These are phyloP conservation scores for Scarus forsteni DNA, from an alignment of 2,797 vertebrate species.

Conservation along the genomic window DNA sequence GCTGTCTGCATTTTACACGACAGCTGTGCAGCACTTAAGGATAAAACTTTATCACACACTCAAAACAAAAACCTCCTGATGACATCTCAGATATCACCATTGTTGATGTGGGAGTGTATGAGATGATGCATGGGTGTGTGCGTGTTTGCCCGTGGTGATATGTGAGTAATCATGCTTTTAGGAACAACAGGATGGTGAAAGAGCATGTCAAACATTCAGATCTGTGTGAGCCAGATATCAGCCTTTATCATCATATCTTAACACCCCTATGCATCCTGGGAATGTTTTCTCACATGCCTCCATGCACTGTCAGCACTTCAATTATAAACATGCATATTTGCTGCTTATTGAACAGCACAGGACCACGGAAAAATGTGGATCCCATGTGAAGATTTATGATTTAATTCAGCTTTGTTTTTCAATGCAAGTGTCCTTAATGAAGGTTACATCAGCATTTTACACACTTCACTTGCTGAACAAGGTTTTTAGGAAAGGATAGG, in stretches of 20 bases:
- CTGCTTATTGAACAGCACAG: slow-evolving; percentile 17
- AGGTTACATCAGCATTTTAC: too few relatives aligned
- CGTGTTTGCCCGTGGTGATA: slow-evolving; percentile 21
- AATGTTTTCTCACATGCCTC: slow-evolving; percentile 72
- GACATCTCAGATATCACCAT: slow-evolving; percentile 62
- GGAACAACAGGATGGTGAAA: slow-evolving; percentile 56
- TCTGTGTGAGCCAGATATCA: slow-evolving; percentile 70
- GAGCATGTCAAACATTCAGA: slow-evolving; percentile 72
- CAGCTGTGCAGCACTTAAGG: slow-evolving; percentile 64
- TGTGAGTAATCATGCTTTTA: slow-evolving; percentile 31
- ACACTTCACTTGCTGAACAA: too few relatives aligned
- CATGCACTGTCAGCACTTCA: slow-evolving; percentile 71
- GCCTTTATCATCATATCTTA: slow-evolving; percentile 75
- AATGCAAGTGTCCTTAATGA: too few relatives aligned
- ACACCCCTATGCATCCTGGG: slow-evolving; percentile 74
- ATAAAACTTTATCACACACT: slow-evolving; percentile 68
- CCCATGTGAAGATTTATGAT: too few relatives aligned
- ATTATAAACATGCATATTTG: slow-evolving; percentile 57
- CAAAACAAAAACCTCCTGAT: slow-evolving; percentile 72
- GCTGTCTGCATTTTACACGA: slow-evolving; percentile 27
- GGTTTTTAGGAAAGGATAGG: too few relatives aligned
- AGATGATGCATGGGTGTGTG: slow-evolving; percentile 25
- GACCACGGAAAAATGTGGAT: not conserved
- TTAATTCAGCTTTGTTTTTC: too few relatives aligned
- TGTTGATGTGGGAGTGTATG: slow-evolving; percentile 70